Base-by-base conservation (phyloP, 1,140 invertebrate genomes). In the Magallana ariakensis region DNA sequence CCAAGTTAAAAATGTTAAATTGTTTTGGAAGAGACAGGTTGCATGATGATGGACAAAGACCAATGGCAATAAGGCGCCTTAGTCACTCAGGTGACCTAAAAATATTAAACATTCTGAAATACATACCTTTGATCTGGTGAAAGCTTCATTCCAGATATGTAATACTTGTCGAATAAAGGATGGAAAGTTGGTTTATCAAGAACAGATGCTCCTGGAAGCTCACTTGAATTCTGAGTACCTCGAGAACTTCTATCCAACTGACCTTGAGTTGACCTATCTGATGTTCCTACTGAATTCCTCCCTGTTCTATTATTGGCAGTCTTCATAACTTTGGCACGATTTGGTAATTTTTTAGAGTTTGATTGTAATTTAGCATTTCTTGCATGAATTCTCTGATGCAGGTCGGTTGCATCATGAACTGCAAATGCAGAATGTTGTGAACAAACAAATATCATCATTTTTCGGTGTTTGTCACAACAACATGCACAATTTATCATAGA, bases 401-500 rank as follows among this genome's bases (percentile, higher is more conserved):
- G 58, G 75, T 87, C 66, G 7, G 85, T 82, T 0, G 87, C 58
- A 22, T 70, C 56, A 82, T 87, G 85, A 81, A 89, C 54, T 55
- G 85, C 62, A 22, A 89, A 62, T 53, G 54, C 57, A 75, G 86
- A 80, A 70, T 89, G 88, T 82, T 87, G 70, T 56, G 75, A 85
- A 33, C 85, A 82, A 15, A 89, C 88, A 85, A 87, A 89, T 80
- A 89, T 70, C 70, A 89, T 70, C 85, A 89, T 85, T 87, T 89
- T 62, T 57, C 81, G 46, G 6, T 46, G 75, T 56, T n/a, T 70
- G 53, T 53, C 56, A 22, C 10, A 16, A 10, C 46, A 80, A 53
- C 66, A 53, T 1, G 80, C 85, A 16, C 16, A 8, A n/a, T 53
- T 19, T 11, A 13, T 9, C 54, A 1, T 0, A 53, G 83, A 11